Base-by-base conservation (phyloP, 2,888 invertebrate species). In the Agrypnus murinus region DNA sequence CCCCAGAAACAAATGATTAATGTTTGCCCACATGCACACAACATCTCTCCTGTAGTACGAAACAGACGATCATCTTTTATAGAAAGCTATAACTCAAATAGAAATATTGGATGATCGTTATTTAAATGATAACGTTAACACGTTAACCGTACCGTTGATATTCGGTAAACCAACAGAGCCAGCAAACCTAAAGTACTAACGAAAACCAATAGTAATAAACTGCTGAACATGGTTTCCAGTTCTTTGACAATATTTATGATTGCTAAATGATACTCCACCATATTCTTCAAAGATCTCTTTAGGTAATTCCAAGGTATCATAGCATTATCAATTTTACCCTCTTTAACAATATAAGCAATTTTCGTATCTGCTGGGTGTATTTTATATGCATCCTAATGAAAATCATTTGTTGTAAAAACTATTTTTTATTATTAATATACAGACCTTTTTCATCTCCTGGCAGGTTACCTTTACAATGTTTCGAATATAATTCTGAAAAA, bases 151-250 rank as follows among this genome's bases (percentile, higher is more conserved):
- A 65, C 65, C 17, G n/a, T 3, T 9, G 31, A 48, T 15, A 14
- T 25, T 7, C 43, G 19, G 32, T 48, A 66, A 25, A 66, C 36
- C 40, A 34, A 12, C 50, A 59, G 48, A 38, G 48, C 46, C 17
- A 66, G n/a, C 12, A 50, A 38, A 15, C 46, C 38, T 4, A 66
- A 9, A 4, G 66, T 66, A 12, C 40, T 36, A 10, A 66, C 17
- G 32, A 48, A 66, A 1, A 66, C 58, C 12, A 48, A 38, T 15
- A 74, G 43, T 1, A 74, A 15, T 6, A 72, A 46, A n/a, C 40
- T 34, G n/a, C 36, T 69, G 19, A 74, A 72, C 9, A 46, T 38
- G 5, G 58, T 57, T 53, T 74, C 74, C 12, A 74, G 65, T 46
- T 70, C 25, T 10, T 62, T 17, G 7, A 67, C 67, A 34, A 74